Evolutionary conservation across 1,140 invertebrate genomes (phyloP).

Genomic region (Pseudomyrmex gracilis): DNA sequence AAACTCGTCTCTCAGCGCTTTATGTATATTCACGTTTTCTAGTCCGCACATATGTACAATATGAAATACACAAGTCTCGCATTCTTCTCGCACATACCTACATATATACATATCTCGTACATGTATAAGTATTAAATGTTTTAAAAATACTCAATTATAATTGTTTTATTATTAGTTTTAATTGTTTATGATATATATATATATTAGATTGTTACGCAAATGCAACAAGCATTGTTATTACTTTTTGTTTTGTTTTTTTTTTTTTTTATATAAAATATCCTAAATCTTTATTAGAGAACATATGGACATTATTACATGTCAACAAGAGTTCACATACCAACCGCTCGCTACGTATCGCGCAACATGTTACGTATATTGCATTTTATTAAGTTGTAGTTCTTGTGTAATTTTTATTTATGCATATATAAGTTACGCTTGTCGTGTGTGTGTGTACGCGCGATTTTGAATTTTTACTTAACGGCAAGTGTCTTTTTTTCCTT

Average conservation of each 20-base stretch:
- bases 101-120: too few species aligned
- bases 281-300: constrained; percentile 83
- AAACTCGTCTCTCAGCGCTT: neutral
- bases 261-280: constrained; percentile 81
- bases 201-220: neutral
- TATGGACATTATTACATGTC: constrained; percentile 80
- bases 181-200: neutral
- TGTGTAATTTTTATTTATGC: constrained; percentile 64
- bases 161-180: constrained; percentile 7
- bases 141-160: neutral
- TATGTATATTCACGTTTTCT: constrained; percentile 15
- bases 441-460: constrained; percentile 59
- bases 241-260: too few species aligned
- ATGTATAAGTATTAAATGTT: neutral
- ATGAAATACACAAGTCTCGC: neutral
- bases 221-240: neutral
- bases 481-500: neutral
- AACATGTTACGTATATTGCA: constrained; percentile 68
- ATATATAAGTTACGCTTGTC: constrained; percentile 61
- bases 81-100: neutral
- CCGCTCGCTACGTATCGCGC: constrained; percentile 60
- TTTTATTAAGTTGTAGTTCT: constrained; percentile 55
- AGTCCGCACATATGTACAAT: constrained; percentile 18
- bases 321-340: constrained; percentile 75
- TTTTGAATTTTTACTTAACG: constrained; percentile 14